Base-by-base conservation (phyloP, 2,888 invertebrate species). In the Xestoiulus laeticollis region DNA sequence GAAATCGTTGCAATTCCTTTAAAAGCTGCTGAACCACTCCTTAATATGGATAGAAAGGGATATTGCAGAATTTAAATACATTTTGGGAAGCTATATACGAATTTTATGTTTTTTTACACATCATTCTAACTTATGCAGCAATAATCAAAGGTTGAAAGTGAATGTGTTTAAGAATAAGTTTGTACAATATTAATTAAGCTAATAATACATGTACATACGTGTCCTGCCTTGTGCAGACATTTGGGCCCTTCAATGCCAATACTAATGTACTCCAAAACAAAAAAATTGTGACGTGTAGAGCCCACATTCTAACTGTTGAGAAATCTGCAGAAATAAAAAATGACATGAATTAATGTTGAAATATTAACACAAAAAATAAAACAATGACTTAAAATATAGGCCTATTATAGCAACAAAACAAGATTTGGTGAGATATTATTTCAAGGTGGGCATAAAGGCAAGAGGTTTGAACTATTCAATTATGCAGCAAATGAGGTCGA, bases 171-270 rank as follows among this genome's bases (percentile, higher is more conserved):
- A n/a, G n/a, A n/a, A n/a, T n/a, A n/a, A n/a, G n/a, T n/a, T n/a
- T n/a, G n/a, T n/a, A n/a, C n/a, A n/a, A n/a, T n/a, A n/a, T n/a
- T n/a, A n/a, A n/a, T n/a, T n/a, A n/a, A n/a, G n/a, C n/a, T n/a
- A n/a, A n/a, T n/a, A n/a, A n/a, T n/a, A n/a, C n/a, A n/a, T n/a
- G n/a, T n/a, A 94, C 95, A 94, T 92, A 96, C 96, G 94, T 93
- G 92, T 96, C 96, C 91, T 95, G 95, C 90, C 94, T 94, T 12
- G 95, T 95, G 92, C 96, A 96, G 89, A 96, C 94, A 92, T 96
- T 96, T 38, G 96, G 95, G 86, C 96, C 96, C 90, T 95, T 94
- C 16, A 95, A 90, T 1, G 89, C 89, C n/a, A 87, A 26, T 53
- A 86, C 89, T 14, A 87, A 38, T 6, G 68, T 22, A 78, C 14